Conservation (phyloP, 2,113 vertebrate genomes). For the Bagarius yarrelli region DNA sequence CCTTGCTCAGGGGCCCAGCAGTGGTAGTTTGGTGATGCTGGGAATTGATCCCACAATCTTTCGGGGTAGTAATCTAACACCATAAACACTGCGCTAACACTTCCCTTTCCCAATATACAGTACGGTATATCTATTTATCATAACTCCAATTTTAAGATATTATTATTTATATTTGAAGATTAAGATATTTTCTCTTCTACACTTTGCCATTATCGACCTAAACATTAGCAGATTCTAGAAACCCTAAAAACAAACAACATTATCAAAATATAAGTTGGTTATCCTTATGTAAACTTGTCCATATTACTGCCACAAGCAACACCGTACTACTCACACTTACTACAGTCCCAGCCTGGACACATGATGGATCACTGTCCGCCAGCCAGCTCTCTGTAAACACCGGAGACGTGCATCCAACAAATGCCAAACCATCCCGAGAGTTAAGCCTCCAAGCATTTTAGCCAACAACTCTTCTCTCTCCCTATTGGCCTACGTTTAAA, state of each 20-base stretch:
- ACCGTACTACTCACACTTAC: background rate
- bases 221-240: background rate
- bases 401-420: conserved; percentile 29
- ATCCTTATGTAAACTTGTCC: background rate
- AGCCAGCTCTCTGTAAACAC: conserved; percentile 36
- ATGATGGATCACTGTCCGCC: conserved; percentile 35
- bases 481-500: conserved; percentile 29
- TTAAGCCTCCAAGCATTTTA: conserved; percentile 30
- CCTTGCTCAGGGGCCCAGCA: too few species aligned
- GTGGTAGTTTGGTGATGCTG: too few species aligned
- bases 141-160: too few species aligned
- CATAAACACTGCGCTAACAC: too few species aligned
- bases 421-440: conserved; percentile 34
- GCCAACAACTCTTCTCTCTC: conserved; percentile 35
- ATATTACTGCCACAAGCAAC: background rate
- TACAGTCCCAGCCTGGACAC: conserved; percentile 14
- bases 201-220: background rate
- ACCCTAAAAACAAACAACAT: background rate
- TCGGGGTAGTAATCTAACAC: too few species aligned
- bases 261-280: background rate
- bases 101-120: too few species aligned
- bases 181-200: too few species aligned
- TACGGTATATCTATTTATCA: too few species aligned
- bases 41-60: too few species aligned
- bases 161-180: too few species aligned